Evolutionary conservation across 2,888 invertebrate genomes (phyloP).

Genomic region (Drosophila neonasuta): DNA sequence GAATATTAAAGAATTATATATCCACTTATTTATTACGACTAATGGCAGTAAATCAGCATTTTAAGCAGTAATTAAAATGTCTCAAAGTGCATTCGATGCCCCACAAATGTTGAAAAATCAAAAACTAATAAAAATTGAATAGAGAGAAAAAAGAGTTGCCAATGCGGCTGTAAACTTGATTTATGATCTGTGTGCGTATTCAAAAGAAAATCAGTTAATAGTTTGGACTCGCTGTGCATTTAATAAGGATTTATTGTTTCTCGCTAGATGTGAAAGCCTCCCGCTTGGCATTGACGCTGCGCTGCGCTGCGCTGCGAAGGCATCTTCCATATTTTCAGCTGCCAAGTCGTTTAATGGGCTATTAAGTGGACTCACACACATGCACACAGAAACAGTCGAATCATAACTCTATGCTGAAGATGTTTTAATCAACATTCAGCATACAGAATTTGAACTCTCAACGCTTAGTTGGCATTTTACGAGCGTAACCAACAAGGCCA

Average conservation of each 20-base stretch:
- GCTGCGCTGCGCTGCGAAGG: conserved; percentile 16
- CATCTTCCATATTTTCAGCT: conserved; percentile 58
- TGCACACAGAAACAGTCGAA: conserved; percentile 3
- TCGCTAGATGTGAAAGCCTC: conserved; percentile 62
- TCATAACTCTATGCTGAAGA: conserved; percentile 61
- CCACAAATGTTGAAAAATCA: conserved; percentile 7
- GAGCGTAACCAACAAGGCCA: conserved; percentile 67
- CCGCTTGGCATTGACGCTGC: conserved; percentile 46
- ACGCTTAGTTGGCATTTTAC: conserved; percentile 74
- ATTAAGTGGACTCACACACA: conserved; percentile 65
- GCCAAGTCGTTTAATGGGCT: conserved; percentile 73
- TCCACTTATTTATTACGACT: conserved; percentile 3
- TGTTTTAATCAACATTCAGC: conserved; percentile 69
- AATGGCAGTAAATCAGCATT: conserved; percentile 60
- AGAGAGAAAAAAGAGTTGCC: conserved; percentile 55
- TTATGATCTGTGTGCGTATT: conserved; percentile 63
- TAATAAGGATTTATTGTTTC: conserved; percentile 77
- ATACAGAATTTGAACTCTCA: conserved; percentile 55
- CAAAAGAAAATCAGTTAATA: conserved; percentile 76
- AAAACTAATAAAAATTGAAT: conserved; percentile 13
- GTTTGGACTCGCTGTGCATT: conserved; percentile 62
- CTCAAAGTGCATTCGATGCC: conserved; percentile 45
- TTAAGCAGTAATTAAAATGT: conserved; percentile 73
- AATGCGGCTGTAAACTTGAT: conserved; percentile 62
- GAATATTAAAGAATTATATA: background rate